Conservation (phyloP, 2,797 vertebrate species). For the Aselliscus stoliczkanus region DNA sequence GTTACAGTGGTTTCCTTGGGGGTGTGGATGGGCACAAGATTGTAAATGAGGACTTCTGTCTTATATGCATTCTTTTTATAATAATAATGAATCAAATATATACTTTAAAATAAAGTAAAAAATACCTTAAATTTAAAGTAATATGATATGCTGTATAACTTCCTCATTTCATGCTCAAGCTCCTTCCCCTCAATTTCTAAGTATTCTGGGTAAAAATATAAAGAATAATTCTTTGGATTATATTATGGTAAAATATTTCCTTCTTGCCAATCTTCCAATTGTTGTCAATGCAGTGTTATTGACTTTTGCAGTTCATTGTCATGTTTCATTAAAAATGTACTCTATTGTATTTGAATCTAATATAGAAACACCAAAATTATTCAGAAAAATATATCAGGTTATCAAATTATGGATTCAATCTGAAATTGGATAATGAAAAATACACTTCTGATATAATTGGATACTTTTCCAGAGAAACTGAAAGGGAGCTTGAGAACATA, state of each 20-base stretch:
- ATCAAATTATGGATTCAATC: background rate
- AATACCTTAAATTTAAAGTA: background rate
- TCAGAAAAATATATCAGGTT: background rate
- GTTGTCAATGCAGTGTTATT: background rate
- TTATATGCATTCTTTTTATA: background rate
- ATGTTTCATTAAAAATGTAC: background rate
- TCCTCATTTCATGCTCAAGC: background rate
- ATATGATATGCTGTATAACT: background rate
- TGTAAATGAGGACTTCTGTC: background rate
- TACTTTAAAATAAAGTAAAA: conserved; percentile 4
- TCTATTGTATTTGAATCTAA: background rate
- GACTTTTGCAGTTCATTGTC: background rate
- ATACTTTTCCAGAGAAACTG: background rate
- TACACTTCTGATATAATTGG: background rate
- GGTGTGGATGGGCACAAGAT: background rate
- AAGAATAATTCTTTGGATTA: background rate
- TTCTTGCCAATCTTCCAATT: background rate
- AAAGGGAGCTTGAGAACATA: background rate
- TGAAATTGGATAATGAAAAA: background rate
- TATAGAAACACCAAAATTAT: background rate
- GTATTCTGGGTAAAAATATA: background rate
- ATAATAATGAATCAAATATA: background rate
- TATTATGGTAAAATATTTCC: background rate
- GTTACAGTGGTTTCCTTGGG: background rate
- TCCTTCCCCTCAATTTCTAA: background rate